Evolutionary conservation across 2,113 vertebrate genomes (phyloP), one percentile per base, ranked within the genome.

Genomic region (Psilopogon haemacephalus): DNA sequence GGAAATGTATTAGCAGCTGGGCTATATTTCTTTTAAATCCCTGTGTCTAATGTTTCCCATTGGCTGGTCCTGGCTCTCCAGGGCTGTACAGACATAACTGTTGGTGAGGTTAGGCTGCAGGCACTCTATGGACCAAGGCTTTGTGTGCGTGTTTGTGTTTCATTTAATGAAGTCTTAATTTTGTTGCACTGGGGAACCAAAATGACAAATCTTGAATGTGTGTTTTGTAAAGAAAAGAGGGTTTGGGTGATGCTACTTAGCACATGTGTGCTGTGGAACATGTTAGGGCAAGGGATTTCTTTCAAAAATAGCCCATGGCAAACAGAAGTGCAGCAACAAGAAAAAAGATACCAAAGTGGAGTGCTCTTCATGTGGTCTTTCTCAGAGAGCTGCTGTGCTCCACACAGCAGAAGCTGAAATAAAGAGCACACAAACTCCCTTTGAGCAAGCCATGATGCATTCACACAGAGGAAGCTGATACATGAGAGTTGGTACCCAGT

Each of bases 381-480:
- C 42, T 73, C 18, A 10, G 11, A 30, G 24, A 17, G 24, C 9
- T 8, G 38, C 40, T 12, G 6, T 68, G 21, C 27, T 58, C 32
- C 48, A 15, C 5, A 1, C n/a, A 42, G 64, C 18, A 59, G 38
- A 81, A 56, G 44, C 20, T 30, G 54, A 64, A 48, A 11, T 48
- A 12, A 7, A 62, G 40, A 62, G 38, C 52, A 37, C 30, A 12
- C 0, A 1, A 63, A 67, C 50, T 8, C 6, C 2, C 0, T 30
- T 5, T 62, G 65, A 38, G 20, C 1, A 3, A 76, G 35, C 75
- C 6, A 3, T n/a, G 32, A 21, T 58, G 15, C 55, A 26, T 8
- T 7, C 13, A 20, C 37, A 30, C 27, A 15, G 13, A 65, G 20
- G 32, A 38, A 60, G 5, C 1, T 67, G 16, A 24, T 55, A 44